Evolutionary conservation across 2,888 invertebrate genomes (phyloP), one percentile per base, ranked within the genome.

Genomic region (Pimpla rufipes): DNA sequence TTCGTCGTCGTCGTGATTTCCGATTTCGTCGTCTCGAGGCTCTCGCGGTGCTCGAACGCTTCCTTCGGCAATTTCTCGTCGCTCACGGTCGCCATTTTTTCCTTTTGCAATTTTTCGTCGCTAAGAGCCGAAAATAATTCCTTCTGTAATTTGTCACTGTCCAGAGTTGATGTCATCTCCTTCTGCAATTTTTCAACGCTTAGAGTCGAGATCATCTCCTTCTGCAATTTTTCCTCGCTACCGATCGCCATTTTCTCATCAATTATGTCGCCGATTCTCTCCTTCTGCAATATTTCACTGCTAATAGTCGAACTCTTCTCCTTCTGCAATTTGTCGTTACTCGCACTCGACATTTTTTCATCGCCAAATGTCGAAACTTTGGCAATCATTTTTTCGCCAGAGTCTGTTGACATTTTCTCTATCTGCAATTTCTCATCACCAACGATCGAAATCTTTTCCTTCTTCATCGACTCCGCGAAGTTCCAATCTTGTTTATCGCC

Each of bases 401-500:
- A 45, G 42, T 3, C 18, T 3, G 55, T 18, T 13, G 57, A 59
- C 29, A 68, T 23, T 37, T 81, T 45, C 3, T 70, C 40, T 16
- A 29, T 35, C 16, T 23, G 42, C 50, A 42, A 18, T 64, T 2
- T 57, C n/a, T 68, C 71, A n/a, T 57, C 68, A 18, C 57, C 47
- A 5, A 52, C 62, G 37, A 21, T 42, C 5, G 8, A 55, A 13
- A 57, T 16, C 59, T 62, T 79, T 35, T 76, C 73, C 23, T 50
- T 70, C 57, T 74, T 78, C 21, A 75, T 68, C 3, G 68, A 57
- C 35, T 66, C 76, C 64, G 23, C 70, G 16, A 79, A 16, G 57
- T 82, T 82, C 62, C 68, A 76, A 42, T 83, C 84, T 10, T 83
- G 74, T 40, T 83, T 79, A 0, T 82, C 81, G 5, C 66, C 1